These are phyloP conservation scores for Setophaga petechia DNA, from an alignment of 2,113 vertebrate genomes.

Conservation along the genomic window DNA sequence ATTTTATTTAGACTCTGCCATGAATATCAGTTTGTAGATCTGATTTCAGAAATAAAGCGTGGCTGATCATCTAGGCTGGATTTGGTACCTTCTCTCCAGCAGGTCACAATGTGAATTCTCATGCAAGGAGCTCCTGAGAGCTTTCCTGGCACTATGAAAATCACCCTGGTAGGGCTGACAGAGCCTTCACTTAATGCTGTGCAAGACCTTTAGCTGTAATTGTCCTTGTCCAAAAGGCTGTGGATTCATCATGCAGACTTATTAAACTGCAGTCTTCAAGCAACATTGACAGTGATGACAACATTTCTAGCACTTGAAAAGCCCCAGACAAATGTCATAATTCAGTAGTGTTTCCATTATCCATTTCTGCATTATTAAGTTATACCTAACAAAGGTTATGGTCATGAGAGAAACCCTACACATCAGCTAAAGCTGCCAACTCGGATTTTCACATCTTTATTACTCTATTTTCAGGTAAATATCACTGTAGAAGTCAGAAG, in stretches of 20 bases:
- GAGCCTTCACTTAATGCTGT: not conserved
- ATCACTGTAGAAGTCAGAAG: not conserved
- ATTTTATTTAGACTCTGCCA: not conserved
- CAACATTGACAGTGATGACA: not conserved
- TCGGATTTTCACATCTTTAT: not conserved
- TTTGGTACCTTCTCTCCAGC: not conserved
- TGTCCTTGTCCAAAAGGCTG: not conserved
- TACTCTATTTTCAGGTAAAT: not conserved
- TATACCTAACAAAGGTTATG: not conserved
- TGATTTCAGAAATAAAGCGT: not conserved
- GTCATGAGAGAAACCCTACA: not conserved
- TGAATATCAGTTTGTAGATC: not conserved
- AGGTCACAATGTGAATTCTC: not conserved
- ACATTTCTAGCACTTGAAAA: not conserved
- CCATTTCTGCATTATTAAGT: not conserved
- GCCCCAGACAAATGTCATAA: not conserved
- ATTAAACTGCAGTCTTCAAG: not conserved
- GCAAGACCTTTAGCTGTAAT: not conserved
- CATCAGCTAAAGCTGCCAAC: not conserved
- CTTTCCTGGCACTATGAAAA: not conserved
- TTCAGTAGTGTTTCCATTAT: not conserved
- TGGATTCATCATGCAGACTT: not conserved
- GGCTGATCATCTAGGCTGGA: not conserved
- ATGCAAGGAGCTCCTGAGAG: not conserved
- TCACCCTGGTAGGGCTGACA: not conserved